Conservation (phyloP, 2,888 invertebrate species). For the Nemapogon koenigi region DNA sequence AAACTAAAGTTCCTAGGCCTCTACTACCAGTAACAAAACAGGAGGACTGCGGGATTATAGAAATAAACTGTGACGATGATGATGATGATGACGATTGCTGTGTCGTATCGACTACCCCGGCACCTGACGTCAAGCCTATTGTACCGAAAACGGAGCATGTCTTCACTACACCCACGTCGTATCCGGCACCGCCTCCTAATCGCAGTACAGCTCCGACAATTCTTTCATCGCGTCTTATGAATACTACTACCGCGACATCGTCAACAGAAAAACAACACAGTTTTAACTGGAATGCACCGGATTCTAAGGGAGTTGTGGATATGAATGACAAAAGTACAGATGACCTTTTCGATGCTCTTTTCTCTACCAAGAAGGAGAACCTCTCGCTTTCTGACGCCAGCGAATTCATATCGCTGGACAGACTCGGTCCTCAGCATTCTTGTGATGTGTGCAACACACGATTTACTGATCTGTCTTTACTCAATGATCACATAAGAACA, state of each 20-base stretch:
- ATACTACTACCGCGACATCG: constrained; percentile 29
- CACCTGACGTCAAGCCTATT: constrained; percentile 45
- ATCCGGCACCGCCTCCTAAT: constrained; percentile 29
- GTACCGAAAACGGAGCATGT: constrained; percentile 40
- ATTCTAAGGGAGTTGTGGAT: constrained; percentile 46
- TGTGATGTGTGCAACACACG: constrained; percentile 69
- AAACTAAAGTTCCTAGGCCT: not conserved
- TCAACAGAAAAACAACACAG: no score
- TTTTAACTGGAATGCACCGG: constrained; percentile 57
- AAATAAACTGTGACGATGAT: constrained; percentile 55
- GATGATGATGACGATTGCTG: constrained; percentile 58
- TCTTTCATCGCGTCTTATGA: no score
- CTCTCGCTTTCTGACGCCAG: constrained; percentile 45
- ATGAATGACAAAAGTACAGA: constrained; percentile 53
- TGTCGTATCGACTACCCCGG: constrained; percentile 52
- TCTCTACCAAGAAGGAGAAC: constrained; percentile 41
- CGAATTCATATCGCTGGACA: constrained; percentile 71
- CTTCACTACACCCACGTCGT: constrained; percentile 19
- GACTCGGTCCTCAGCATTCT: constrained; percentile 63
- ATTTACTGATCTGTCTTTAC: constrained; percentile 57
- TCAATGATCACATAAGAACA: constrained; percentile 60
- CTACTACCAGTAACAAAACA: constrained; percentile 30
- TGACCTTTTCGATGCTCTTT: constrained; percentile 51
- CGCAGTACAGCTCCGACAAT: constrained; percentile 21
- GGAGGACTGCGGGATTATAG: constrained; percentile 39